These are phyloP conservation scores for Staurois parvus DNA, from an alignment of 2,797 vertebrate species.

Conservation along the genomic window DNA sequence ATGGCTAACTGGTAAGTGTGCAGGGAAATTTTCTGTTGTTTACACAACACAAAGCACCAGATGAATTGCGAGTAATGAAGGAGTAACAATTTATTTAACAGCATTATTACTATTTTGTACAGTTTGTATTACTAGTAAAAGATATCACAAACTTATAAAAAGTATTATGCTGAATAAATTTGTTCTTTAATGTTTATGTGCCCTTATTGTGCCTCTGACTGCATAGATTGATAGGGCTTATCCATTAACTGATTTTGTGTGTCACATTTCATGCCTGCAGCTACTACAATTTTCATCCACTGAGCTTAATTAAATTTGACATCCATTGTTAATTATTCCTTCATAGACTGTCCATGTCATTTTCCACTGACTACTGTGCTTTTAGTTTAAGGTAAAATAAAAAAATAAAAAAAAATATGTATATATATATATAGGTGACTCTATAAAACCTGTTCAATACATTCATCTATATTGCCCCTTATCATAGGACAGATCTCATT, in stretches of 20 bases:
- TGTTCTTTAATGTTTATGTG: constrained; percentile 27
- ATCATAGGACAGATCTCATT: too few relatives aligned
- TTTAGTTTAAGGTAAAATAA: constrained; percentile 1
- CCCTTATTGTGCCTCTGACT: constrained; percentile 36
- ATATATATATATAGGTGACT: too few relatives aligned
- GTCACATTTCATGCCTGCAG: constrained; percentile 52
- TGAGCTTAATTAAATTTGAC: constrained; percentile 51
- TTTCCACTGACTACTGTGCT: constrained; percentile 6
- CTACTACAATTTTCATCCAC: constrained; percentile 24
- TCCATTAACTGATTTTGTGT: constrained; percentile 47
- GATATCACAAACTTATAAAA: background rate
- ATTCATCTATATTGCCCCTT: too few relatives aligned
- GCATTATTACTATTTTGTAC: too few relatives aligned
- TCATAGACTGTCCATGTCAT: constrained; percentile 21
- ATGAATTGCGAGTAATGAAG: too few relatives aligned
- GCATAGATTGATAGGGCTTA: constrained; percentile 32
- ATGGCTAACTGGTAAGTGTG: too few relatives aligned
- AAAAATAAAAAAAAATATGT: too few relatives aligned
- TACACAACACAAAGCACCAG: too few relatives aligned
- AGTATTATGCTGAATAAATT: constrained; percentile 24
- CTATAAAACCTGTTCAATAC: too few relatives aligned
- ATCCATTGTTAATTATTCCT: constrained; percentile 51
- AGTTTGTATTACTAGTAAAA: background rate
- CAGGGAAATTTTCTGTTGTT: too few relatives aligned
- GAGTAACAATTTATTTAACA: too few relatives aligned